Percentiles rank a stretch among this genome's conserved stretches.
These are phyloP conservation scores for Fregata magnificens DNA, from an alignment of 2,113 vertebrate species.

Conservation along the genomic window DNA sequence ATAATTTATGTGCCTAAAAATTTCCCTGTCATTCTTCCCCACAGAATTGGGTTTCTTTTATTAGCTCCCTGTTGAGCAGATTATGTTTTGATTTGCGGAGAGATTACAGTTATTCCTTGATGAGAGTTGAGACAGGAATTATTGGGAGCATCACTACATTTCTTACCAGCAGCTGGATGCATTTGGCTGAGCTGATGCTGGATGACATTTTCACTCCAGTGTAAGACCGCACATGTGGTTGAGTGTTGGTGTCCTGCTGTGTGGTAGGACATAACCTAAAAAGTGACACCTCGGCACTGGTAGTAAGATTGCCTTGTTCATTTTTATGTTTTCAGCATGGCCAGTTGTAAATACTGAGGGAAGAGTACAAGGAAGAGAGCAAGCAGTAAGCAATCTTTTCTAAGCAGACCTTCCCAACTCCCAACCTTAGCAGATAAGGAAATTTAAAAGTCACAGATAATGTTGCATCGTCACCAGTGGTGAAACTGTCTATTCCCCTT, in stretches of 20 bases:
- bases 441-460: not conserved
- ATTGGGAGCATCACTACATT: not conserved
- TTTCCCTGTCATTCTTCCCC: not conserved
- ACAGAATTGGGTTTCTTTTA: constrained; percentile 20
- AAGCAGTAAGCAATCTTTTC: not conserved
- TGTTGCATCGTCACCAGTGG: not conserved
- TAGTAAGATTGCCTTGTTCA: not conserved
- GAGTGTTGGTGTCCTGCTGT: not conserved
- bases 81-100: constrained; percentile 35
- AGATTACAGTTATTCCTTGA: constrained; percentile 4
- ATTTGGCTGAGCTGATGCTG: constrained; percentile 5
- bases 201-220: constrained; percentile 15
- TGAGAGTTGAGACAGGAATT: constrained; percentile 4
- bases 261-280: not conserved
- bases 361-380: not conserved
- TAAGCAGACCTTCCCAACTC: not conserved
- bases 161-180: not conserved
- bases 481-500: not conserved
- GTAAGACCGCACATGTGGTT: not conserved
- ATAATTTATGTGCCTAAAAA: constrained; percentile 33
- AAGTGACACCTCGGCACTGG: not conserved
- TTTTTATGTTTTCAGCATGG: not conserved
- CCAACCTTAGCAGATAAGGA: not conserved
- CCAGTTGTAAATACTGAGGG: not conserved
- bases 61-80: constrained; percentile 35